Percentiles rank a stretch among this genome's conserved stretches.
These are phyloP conservation scores for Nebria ingens DNA, from an alignment of 1,140 invertebrate species.

Conservation along the genomic window DNA sequence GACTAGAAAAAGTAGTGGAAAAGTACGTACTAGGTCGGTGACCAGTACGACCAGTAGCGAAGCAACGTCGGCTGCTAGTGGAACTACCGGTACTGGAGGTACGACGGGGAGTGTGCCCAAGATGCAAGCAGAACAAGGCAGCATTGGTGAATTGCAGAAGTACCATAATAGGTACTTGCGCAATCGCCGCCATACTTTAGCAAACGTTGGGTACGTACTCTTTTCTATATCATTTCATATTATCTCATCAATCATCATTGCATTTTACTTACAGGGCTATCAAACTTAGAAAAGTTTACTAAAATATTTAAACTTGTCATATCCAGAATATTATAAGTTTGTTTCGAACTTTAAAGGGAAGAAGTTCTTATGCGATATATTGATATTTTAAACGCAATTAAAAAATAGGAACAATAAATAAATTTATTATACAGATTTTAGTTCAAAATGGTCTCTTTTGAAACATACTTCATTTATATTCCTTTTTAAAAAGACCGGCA, in stretches of 20 bases:
- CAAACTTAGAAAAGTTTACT: too few relatives aligned
- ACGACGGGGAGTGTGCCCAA: constrained; percentile 39
- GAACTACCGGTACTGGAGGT: constrained; percentile 24
- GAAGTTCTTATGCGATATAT: neutral
- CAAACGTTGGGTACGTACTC: constrained; percentile 72
- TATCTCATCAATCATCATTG: neutral
- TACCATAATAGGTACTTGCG: constrained; percentile 74
- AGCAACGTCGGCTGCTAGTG: constrained; percentile 17
- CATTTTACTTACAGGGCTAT: too few relatives aligned
- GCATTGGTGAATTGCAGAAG: constrained; percentile 74
- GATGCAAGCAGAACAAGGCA: constrained; percentile 82
- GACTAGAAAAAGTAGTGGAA: constrained; percentile 15
- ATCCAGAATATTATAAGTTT: neutral
- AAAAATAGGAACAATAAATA: too few relatives aligned
- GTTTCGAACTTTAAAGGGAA: neutral
- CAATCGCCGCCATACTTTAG: constrained; percentile 71
- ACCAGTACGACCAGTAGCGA: constrained; percentile 25
- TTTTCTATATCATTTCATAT: neutral
- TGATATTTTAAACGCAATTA: neutral
- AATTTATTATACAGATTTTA: too few relatives aligned
- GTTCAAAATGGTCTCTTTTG: too few relatives aligned
- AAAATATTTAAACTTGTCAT: neutral
- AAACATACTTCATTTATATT: too few relatives aligned
- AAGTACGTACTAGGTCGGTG: constrained; percentile 22
- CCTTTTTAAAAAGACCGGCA: too few relatives aligned